Conservation (phyloP, 2,797 vertebrate species). For the Salarias fasciatus region DNA sequence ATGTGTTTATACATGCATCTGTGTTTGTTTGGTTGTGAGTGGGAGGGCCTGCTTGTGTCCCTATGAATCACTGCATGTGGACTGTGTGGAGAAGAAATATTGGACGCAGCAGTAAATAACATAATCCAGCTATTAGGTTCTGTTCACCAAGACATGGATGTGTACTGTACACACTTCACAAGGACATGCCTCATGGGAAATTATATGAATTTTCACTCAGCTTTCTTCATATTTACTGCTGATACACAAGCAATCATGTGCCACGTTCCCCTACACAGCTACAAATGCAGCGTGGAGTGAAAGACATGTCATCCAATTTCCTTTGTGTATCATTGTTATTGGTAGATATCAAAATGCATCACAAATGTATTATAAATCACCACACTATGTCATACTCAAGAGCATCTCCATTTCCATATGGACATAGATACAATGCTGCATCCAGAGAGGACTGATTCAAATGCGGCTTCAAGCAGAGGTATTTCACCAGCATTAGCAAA, state of each 20-base stretch:
- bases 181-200: conserved; percentile 77
- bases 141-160: conserved; percentile 61
- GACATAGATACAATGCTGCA: conserved; percentile 28
- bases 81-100: conserved; percentile 40
- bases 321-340: conserved; percentile 75
- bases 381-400: conserved; percentile 51
- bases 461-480: conserved; percentile 6
- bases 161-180: conserved; percentile 58
- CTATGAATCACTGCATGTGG: conserved; percentile 52
- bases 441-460: conserved; percentile 8
- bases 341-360: conserved; percentile 71
- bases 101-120: conserved; percentile 68
- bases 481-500: conserved; percentile 30
- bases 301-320: conserved; percentile 77
- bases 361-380: conserved; percentile 68
- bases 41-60: conserved; percentile 35
- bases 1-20: conserved; percentile 47
- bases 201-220: conserved; percentile 72
- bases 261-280: conserved; percentile 48
- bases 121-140: conserved; percentile 73
- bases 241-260: conserved; percentile 71
- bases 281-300: conserved; percentile 53
- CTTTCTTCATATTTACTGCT: conserved; percentile 77
- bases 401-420: conserved; percentile 58
- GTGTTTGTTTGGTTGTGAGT: conserved; percentile 6